These are phyloP conservation scores for Sitta europaea DNA, from an alignment of 2,113 vertebrate genomes.

Conservation along the genomic window DNA sequence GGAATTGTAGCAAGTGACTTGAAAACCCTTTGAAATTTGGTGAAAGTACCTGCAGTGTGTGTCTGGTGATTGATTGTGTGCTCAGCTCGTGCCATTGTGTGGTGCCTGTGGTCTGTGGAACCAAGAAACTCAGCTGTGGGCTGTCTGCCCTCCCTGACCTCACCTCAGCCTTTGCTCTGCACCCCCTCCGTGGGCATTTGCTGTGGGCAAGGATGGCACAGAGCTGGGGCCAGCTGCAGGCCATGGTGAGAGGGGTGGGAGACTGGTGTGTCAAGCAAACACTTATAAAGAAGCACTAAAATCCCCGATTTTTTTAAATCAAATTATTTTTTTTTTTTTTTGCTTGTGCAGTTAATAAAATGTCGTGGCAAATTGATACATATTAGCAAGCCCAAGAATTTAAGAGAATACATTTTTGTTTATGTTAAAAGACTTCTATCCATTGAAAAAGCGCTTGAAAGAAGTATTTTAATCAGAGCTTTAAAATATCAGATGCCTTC, in stretches of 20 bases:
- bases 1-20: not conserved
- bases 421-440: not conserved
- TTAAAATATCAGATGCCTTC: constrained; percentile 3
- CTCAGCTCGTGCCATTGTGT: not conserved
- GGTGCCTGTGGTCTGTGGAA: not conserved
- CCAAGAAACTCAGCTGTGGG: not conserved
- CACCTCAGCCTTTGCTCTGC: not conserved
- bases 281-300: not conserved
- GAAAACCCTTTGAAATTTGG: not conserved
- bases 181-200: not conserved
- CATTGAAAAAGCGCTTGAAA: not conserved
- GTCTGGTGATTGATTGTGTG: not conserved
- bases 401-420: not conserved
- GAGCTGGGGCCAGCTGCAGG: not conserved
- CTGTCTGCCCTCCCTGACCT: not conserved
- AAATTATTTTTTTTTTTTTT: not conserved
- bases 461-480: constrained; percentile 23
- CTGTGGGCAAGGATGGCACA: not conserved
- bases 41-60: not conserved
- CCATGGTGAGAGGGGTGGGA: rapidly evolving
- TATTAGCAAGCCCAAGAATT: not conserved
- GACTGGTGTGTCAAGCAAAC: not conserved
- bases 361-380: not conserved
- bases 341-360: not conserved
- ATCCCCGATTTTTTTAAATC: too few relatives aligned